Evolutionary conservation across 2,888 invertebrate genomes (phyloP).

Genomic region (Lithophane leautieri): DNA sequence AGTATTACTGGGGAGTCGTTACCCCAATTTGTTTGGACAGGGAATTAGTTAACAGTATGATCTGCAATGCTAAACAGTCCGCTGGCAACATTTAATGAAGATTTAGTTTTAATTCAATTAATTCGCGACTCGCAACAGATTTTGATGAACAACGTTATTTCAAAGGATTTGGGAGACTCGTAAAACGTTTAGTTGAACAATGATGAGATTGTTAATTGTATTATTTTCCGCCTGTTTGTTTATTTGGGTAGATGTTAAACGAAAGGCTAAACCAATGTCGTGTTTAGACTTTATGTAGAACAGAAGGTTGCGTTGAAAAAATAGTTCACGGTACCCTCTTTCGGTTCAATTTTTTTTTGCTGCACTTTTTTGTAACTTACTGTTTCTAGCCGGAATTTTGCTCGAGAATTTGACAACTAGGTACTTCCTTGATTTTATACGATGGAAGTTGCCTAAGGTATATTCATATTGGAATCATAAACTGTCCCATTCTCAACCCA

Average conservation of each 20-base stretch:
- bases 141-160: conserved; percentile 46
- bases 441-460: not conserved
- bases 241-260: not conserved
- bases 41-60: conserved; percentile 25
- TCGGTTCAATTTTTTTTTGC: too few species aligned
- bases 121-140: conserved; percentile 47
- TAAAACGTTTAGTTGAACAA: conserved; percentile 23
- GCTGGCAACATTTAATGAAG: conserved; percentile 32
- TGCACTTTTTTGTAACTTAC: too few species aligned
- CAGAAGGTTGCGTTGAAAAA: not conserved
- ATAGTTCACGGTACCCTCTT: too few species aligned
- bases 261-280: not conserved
- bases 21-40: conserved; percentile 30
- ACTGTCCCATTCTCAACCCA: not conserved
- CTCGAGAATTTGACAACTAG: too few species aligned
- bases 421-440: too few species aligned
- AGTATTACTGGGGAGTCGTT: conserved; percentile 17
- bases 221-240: conserved; percentile 24
- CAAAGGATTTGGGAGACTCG: conserved; percentile 24
- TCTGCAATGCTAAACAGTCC: conserved; percentile 60
- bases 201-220: conserved; percentile 35
- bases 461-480: not conserved
- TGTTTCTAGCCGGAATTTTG: too few species aligned
- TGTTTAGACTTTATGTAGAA: not conserved
- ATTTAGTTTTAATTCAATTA: conserved; percentile 61